Evolutionary conservation across 2,888 invertebrate genomes (phyloP).

Genomic region (Lasioglossum morio): DNA sequence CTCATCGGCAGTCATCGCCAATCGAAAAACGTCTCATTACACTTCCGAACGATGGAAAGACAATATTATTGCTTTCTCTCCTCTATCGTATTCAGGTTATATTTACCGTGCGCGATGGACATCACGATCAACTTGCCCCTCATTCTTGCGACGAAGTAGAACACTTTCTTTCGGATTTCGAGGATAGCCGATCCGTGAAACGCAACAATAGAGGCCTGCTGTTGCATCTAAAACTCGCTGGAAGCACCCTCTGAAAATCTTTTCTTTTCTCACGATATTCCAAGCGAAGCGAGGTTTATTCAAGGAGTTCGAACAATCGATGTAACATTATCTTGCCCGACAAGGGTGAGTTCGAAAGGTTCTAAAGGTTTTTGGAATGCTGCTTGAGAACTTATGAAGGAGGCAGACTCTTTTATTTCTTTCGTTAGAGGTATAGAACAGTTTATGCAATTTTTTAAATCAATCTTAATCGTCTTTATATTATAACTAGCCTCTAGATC

Average conservation of each 20-base stretch:
- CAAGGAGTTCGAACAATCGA: background rate
- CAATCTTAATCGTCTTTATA: too few species aligned
- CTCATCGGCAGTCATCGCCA: conserved; percentile 33
- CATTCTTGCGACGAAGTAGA: conserved; percentile 43
- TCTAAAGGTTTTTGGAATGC: background rate
- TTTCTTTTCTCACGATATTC: background rate
- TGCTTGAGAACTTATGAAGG: background rate
- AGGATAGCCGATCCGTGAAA: background rate
- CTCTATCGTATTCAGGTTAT: conserved; percentile 63
- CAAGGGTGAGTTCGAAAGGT: background rate
- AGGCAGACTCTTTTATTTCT: too few species aligned
- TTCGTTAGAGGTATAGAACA: too few species aligned
- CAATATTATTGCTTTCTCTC: conserved; percentile 56
- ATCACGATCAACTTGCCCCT: conserved; percentile 17
- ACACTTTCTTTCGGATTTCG: conserved; percentile 56
- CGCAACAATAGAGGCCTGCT: background rate
- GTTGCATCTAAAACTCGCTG: background rate
- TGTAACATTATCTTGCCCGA: background rate
- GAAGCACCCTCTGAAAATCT: background rate
- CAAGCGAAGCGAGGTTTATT: background rate
- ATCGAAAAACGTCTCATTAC: conserved; percentile 1
- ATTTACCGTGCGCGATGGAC: conserved; percentile 62
- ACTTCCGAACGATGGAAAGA: background rate
- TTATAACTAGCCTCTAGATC: too few species aligned
- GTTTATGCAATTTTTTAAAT: too few species aligned